A percentile compares a stretch with the other conserved stretches of the same genome.
Evolutionary conservation across 2,113 vertebrate species (phyloP).

Genomic region (Myotis lucifugus): DNA sequence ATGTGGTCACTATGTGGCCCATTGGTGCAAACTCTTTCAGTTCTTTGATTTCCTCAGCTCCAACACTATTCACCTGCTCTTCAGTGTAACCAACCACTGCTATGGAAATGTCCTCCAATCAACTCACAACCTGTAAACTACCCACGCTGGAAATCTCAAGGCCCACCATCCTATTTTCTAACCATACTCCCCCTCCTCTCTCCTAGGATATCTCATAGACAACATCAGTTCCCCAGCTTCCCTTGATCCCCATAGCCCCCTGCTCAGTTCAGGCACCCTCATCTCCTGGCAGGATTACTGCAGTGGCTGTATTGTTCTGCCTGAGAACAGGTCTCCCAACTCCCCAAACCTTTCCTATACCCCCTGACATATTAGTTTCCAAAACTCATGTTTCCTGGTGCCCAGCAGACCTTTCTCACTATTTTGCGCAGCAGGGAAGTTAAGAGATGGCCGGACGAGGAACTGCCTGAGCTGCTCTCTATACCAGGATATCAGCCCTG

Average conservation of each 20-base stretch:
- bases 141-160: not conserved
- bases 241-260: not conserved
- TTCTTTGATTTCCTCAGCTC: not conserved
- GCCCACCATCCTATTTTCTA: not conserved
- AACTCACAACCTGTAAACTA: not conserved
- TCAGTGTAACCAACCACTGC: not conserved
- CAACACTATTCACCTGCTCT: not conserved
- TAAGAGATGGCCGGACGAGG: not conserved
- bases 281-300: not conserved
- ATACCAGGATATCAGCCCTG: not conserved
- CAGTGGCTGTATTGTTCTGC: not conserved
- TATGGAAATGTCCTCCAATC: not conserved
- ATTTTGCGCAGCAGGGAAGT: not conserved
- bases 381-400: not conserved
- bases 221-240: not conserved
- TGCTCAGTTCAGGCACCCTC: not conserved
- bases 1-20: not conserved
- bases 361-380: not conserved
- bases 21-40: not conserved
- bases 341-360: not conserved
- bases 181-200: not conserved
- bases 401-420: not conserved
- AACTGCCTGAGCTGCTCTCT: not conserved
- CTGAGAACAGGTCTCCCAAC: not conserved
- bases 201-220: not conserved